Evolutionary conservation across 2,113 vertebrate species (phyloP).

Genomic region (Passer montanus): DNA sequence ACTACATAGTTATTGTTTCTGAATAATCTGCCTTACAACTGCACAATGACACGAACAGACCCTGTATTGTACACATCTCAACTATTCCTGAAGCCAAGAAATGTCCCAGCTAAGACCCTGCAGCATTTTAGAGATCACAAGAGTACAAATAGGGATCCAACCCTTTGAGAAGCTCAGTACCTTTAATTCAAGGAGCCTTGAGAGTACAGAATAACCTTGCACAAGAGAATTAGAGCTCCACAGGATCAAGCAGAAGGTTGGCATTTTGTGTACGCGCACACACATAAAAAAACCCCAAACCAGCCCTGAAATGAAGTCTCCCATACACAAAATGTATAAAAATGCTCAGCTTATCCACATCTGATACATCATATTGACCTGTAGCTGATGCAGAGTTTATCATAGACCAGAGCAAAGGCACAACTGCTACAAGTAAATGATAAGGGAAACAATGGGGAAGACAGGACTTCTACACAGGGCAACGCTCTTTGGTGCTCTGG

Average conservation of each 20-base stretch:
- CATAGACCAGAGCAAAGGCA: background rate
- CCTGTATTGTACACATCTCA: background rate
- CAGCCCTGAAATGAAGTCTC: background rate
- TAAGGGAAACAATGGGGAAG: background rate
- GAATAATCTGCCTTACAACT: background rate
- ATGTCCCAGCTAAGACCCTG: background rate
- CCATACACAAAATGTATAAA: background rate
- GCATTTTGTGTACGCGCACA: background rate
- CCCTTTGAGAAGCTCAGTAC: background rate
- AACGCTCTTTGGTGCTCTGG: background rate
- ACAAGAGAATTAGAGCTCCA: background rate
- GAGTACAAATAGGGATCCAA: background rate
- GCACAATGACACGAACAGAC: background rate
- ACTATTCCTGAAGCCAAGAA: background rate
- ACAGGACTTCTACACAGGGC: background rate
- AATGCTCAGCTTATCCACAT: background rate
- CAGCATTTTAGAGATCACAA: background rate
- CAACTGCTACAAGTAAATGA: background rate
- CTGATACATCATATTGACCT: background rate
- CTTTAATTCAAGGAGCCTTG: background rate
- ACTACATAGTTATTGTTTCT: background rate
- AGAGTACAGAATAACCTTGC: background rate
- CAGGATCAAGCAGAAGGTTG: background rate
- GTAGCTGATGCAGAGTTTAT: background rate
- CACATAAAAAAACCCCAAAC: background rate